These are phyloP conservation scores for Psephotus haematonotus DNA, from an alignment of 2,113 vertebrate genomes.

Conservation along the genomic window DNA sequence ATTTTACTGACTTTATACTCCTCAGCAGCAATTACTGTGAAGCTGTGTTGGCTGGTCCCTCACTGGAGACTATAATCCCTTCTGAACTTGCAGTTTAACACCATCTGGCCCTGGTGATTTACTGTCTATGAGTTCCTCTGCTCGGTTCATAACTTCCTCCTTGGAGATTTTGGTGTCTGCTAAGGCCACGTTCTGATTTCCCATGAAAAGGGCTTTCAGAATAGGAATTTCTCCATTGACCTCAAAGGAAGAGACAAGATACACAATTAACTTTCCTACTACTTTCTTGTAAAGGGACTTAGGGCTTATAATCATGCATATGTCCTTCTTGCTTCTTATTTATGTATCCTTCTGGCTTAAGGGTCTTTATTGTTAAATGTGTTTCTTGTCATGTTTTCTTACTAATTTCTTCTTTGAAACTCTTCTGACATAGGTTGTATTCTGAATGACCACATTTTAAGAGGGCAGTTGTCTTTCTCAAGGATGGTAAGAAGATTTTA, in stretches of 20 bases:
- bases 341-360: background rate
- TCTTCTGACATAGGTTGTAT: background rate
- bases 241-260: background rate
- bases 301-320: background rate
- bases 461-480: background rate
- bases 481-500: background rate
- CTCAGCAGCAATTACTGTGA: background rate
- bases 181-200: background rate
- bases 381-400: background rate
- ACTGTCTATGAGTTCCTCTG: background rate
- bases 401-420: background rate
- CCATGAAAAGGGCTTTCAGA: background rate
- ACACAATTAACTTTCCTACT: background rate
- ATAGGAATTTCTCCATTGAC: conserved; percentile 27
- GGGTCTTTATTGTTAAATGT: background rate
- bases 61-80: background rate
- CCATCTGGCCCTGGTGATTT: conserved; percentile 34
- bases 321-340: background rate
- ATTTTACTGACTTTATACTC: background rate
- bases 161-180: background rate
- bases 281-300: background rate
- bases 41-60: background rate
- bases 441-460: background rate
- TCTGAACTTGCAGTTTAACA: background rate
- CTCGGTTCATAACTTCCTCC: background rate